Conservation (phyloP, 2,888 invertebrate species). For the Podabrus alpinus region DNA sequence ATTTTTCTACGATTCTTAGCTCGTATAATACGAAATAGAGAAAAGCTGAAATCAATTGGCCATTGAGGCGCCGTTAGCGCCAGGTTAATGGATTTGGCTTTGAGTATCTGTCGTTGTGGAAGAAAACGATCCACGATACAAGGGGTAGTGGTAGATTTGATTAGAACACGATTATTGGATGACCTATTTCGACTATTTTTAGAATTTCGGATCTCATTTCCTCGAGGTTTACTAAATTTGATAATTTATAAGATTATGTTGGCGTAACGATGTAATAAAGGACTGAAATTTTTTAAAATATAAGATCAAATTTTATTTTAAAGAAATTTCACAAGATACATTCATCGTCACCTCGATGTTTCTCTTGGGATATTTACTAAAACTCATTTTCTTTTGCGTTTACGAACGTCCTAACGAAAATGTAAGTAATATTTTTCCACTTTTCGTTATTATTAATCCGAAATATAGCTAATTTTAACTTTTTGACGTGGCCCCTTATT, state of each 20-base stretch:
- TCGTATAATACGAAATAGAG: constrained; percentile 10
- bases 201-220: neutral
- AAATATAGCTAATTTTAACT: neutral
- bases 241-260: neutral
- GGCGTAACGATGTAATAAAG: neutral
- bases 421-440: neutral
- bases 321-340: neutral
- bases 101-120: constrained; percentile 20
- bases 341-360: neutral
- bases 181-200: constrained; percentile 7
- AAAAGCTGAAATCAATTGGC: constrained; percentile 24
- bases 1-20: constrained; percentile 4
- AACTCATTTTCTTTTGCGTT: neutral
- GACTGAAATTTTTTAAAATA: neutral
- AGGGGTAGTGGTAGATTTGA: constrained; percentile 15
- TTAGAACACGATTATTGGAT: constrained; percentile 18
- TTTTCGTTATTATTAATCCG: neutral
- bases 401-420: neutral
- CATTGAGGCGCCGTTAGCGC: constrained; percentile 19
- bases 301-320: neutral
- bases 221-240: neutral
- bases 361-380: neutral
- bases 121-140: constrained; percentile 19
- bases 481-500: neutral
- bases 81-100: constrained; percentile 23